Conservation (phyloP, 2,113 vertebrate species). For the Psilopsiagon aymara region DNA sequence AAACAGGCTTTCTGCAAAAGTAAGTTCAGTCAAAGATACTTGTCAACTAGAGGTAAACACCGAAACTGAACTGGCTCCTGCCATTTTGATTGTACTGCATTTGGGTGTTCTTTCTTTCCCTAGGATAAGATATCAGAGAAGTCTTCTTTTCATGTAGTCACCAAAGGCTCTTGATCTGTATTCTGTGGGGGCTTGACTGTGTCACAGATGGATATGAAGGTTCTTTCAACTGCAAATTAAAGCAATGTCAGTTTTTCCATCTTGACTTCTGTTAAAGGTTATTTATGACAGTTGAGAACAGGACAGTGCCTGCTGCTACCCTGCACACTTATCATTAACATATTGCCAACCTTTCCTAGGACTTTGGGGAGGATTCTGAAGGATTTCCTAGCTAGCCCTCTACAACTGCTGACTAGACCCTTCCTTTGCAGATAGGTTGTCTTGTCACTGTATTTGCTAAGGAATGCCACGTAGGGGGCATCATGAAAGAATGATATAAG, state of each 20-base stretch:
- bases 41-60: slow-evolving; percentile 52
- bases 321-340: neutral
- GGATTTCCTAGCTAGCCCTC: neutral
- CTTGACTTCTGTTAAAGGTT: neutral
- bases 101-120: neutral
- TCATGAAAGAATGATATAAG: neutral
- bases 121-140: neutral
- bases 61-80: neutral
- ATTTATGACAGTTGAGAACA: neutral
- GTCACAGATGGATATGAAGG: neutral
- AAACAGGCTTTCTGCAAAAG: slow-evolving; percentile 74
- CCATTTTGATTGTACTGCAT: neutral
- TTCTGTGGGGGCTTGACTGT: neutral
- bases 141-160: neutral
- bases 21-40: slow-evolving; percentile 52
- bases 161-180: neutral
- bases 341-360: neutral
- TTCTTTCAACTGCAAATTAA: neutral
- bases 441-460: neutral
- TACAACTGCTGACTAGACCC: neutral
- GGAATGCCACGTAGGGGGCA: neutral
- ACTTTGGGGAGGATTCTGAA: neutral
- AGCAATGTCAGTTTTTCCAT: neutral
- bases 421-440: neutral
- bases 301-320: neutral